phyloP scores from a whole-genome alignment of 2,888 invertebrate species.

The Melanchra persicariae region DNA sequence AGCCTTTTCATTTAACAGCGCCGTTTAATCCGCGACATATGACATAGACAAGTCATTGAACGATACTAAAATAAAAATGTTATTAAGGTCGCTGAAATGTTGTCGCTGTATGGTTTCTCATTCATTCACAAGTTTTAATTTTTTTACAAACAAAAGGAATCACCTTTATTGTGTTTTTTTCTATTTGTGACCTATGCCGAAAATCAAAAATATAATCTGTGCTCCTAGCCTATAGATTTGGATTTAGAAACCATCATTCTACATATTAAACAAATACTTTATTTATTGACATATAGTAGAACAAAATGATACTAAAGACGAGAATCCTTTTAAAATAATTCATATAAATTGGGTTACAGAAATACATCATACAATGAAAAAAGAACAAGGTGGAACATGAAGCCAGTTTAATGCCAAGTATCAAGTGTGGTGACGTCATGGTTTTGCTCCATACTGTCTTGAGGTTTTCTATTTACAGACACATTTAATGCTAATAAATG shows the following conservation, averaged over 20 bases:
- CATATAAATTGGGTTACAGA: conserved; percentile 11
- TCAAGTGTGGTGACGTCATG: conserved; percentile 84
- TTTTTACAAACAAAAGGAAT: neutral
- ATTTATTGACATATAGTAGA: conserved; percentile 34
- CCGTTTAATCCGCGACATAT: too few relatives aligned
- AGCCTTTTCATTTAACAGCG: too few relatives aligned
- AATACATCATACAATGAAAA: neutral
- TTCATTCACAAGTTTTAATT: neutral
- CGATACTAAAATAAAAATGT: too few relatives aligned
- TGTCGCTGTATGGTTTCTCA: too few relatives aligned
- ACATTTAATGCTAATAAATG: conserved; percentile 87
- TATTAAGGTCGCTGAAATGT: too few relatives aligned
- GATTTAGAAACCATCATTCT: neutral
- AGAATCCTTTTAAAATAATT: conserved; percentile 20
- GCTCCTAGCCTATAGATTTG: neutral
- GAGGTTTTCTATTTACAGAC: conserved; percentile 88
- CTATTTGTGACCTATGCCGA: neutral
- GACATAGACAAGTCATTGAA: too few relatives aligned
- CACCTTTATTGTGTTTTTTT: conserved; percentile 4
- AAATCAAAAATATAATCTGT: neutral
- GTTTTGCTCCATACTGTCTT: conserved; percentile 87
- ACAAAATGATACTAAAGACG: conserved; percentile 15
- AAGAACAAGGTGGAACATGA: conserved; percentile 16
- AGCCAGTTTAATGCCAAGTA: conserved; percentile 76
- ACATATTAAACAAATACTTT: conserved; percentile 10